phyloP scores from a whole-genome alignment of 2,888 invertebrate species.

The Petrophora chlorosata region DNA sequence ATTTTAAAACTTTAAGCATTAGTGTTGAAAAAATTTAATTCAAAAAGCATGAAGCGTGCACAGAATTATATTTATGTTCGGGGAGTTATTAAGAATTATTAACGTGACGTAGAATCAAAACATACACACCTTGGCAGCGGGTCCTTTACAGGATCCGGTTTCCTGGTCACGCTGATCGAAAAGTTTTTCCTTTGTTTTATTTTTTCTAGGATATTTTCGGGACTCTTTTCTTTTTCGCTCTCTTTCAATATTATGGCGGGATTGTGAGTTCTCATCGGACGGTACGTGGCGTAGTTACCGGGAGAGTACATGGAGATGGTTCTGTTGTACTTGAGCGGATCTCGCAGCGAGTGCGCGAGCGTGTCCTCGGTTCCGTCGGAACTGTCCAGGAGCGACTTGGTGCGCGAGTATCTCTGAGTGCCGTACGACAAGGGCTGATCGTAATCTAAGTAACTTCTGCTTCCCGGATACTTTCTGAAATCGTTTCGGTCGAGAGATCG shows the following conservation, averaged over 20 bases:
- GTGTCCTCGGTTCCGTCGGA: slow-evolving; percentile 63
- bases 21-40: slow-evolving; percentile 76
- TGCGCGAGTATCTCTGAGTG: slow-evolving; percentile 70
- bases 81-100: slow-evolving; percentile 80
- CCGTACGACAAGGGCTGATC: slow-evolving; percentile 70
- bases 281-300: slow-evolving; percentile 78
- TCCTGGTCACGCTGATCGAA: slow-evolving; percentile 77
- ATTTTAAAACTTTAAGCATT: slow-evolving; percentile 70
- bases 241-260: slow-evolving; percentile 79
- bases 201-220: slow-evolving; percentile 79
- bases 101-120: slow-evolving; percentile 67
- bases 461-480: slow-evolving; percentile 71
- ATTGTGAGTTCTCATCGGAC: slow-evolving; percentile 77
- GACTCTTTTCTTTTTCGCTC: slow-evolving; percentile 77
- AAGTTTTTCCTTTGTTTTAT: slow-evolving; percentile 79
- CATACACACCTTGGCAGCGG: slow-evolving; percentile 78
- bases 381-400: slow-evolving; percentile 74
- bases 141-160: slow-evolving; percentile 73
- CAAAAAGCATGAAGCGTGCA: slow-evolving; percentile 81
- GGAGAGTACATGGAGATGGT: slow-evolving; percentile 79
- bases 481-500: slow-evolving; percentile 78
- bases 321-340: slow-evolving; percentile 72
- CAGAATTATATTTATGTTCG: slow-evolving; percentile 67
- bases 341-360: slow-evolving; percentile 58
- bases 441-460: slow-evolving; percentile 70